phyloP scores from a whole-genome alignment of 2,888 invertebrate species.

The Synergus japonicus region DNA sequence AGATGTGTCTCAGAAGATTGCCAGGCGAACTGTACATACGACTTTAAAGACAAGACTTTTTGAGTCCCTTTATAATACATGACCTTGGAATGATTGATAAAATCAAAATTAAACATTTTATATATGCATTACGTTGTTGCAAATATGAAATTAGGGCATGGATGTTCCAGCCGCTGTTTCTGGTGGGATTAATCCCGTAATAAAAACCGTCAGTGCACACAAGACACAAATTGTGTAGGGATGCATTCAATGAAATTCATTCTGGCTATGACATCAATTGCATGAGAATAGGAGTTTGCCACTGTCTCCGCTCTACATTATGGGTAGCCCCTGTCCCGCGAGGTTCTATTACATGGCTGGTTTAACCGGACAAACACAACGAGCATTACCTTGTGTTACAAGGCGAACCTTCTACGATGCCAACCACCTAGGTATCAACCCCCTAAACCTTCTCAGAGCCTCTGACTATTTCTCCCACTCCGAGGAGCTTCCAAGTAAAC shows the following conservation, averaged over 20 bases:
- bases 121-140: too few species aligned
- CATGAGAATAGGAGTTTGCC: conserved; percentile 60
- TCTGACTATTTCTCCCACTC: conserved; percentile 37
- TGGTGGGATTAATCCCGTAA: not conserved
- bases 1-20: too few species aligned
- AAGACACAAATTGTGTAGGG: conserved; percentile 53
- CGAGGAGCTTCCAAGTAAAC: conserved; percentile 46
- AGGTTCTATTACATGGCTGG: conserved; percentile 75
- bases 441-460: conserved; percentile 49
- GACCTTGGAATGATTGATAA: too few species aligned
- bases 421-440: conserved; percentile 42
- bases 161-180: not conserved
- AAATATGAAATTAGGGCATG: too few species aligned
- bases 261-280: conserved; percentile 65
- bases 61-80: too few species aligned
- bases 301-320: conserved; percentile 62
- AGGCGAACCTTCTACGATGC: conserved; percentile 28
- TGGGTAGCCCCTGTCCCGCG: conserved; percentile 62
- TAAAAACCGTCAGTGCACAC: conserved; percentile 52
- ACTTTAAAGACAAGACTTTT: too few species aligned
- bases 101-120: too few species aligned
- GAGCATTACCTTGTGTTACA: conserved; percentile 60
- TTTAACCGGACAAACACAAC: conserved; percentile 72
- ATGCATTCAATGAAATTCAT: conserved; percentile 56
- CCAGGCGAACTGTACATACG: too few species aligned